Base-by-base conservation (phyloP, 1,140 invertebrate species). In the Drosophila hydei region DNA sequence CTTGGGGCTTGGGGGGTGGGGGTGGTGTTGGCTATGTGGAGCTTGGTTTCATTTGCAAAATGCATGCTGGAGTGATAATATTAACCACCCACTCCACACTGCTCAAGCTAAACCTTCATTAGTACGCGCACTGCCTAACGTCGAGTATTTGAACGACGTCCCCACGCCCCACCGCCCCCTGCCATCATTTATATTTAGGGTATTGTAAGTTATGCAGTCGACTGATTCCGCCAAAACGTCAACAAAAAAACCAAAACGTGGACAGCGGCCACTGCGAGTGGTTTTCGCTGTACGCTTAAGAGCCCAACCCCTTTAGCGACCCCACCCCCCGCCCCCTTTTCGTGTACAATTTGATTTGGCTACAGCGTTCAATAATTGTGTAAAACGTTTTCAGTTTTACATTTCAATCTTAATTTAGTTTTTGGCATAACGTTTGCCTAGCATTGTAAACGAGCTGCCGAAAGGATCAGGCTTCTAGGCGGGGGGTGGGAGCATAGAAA, bases 321-420 rank as follows among this genome's bases (percentile, higher is more conserved):
- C 19, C 36, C 16, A 42, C 19, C 7, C 18, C 14, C 36, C 3
- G 4, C 21, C 16, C 9, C 21, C 4, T 12, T 9, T 7, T 8
- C 33, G 7, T 27, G 21, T 56, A 75, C 60, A 52, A 50, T 74
- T 54, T 40, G 65, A 50, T 56, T 62, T 40, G 47, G 48, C 47
- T 43, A 69, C 45, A 68, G 38, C 73, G 65, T 83, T 79, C 84
- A 77, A 89, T 89, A 90, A 90, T 90, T 91, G 89, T 90, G 79
- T 91, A 91, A 91, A 91, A 80, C 85, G 89, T 89, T 91, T 91
- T 91, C 89, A 91, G 89, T 91, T 91, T 91, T 88, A 91, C 85
- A 91, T 91, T 91, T 91, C 89, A 91, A 91, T 91, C 89, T 91
- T 91, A 91, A 91, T 91, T 91, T 90, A 91, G 89, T 91, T 91